These are phyloP conservation scores for Caenorhabditis inopinata DNA, from an alignment of 1,140 invertebrate species.

Conservation along the genomic window DNA sequence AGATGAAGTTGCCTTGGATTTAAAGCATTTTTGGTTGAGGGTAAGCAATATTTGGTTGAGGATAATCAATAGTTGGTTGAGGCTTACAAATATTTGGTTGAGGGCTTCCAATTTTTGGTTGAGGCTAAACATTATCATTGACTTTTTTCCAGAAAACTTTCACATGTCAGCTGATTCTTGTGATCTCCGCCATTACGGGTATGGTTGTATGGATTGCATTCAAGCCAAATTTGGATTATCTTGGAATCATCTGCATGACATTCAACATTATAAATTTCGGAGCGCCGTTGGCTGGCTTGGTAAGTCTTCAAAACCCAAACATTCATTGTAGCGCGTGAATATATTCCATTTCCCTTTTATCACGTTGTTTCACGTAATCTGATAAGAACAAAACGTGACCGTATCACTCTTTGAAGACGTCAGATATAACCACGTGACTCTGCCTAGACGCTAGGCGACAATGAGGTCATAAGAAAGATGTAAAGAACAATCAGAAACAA, in stretches of 20 bases:
- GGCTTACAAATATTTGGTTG: too few species aligned
- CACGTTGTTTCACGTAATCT: neutral
- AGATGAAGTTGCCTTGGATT: too few species aligned
- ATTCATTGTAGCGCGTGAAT: neutral
- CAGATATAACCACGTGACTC: neutral
- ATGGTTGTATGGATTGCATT: constrained; percentile 27
- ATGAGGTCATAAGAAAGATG: neutral
- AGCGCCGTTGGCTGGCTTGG: constrained; percentile 62
- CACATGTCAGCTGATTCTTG: constrained; percentile 12
- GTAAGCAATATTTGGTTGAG: too few species aligned
- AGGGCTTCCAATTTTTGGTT: too few species aligned
- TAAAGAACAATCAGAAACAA: neutral
- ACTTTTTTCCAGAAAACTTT: constrained; percentile 32
- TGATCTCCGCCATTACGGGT: neutral
- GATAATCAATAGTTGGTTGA: too few species aligned
- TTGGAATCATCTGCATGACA: constrained; percentile 59
- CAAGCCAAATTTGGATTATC: constrained; percentile 42
- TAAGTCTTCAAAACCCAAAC: constrained; percentile 38
- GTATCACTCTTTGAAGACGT: constrained; percentile 13
- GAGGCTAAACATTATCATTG: neutral
- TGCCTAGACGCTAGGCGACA: neutral
- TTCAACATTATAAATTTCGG: constrained; percentile 66
- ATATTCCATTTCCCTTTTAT: neutral
- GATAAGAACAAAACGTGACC: neutral
- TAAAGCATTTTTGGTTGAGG: too few species aligned